Evolutionary conservation across 2,113 vertebrate genomes (phyloP).

Genomic region (Semnornis frantzii): DNA sequence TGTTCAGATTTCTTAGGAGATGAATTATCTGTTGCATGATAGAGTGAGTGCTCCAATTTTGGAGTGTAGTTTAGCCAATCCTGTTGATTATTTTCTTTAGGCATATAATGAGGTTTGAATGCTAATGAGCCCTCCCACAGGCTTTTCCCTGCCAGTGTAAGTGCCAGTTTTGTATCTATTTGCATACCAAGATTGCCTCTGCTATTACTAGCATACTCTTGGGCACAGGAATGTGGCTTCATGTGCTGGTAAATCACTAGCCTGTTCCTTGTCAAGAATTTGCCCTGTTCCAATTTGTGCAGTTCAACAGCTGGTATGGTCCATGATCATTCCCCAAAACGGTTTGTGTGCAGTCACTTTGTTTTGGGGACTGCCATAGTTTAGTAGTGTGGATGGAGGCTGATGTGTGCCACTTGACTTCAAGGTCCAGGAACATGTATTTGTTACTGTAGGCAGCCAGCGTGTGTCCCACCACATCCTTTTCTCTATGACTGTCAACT

Average conservation of each 20-base stretch:
- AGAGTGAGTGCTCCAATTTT: background rate
- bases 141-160: no score
- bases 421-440: background rate
- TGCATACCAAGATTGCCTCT: background rate
- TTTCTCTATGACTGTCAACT: background rate
- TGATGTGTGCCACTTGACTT: background rate
- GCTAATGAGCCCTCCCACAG: fast-evolving
- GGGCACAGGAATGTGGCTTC: background rate
- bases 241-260: background rate
- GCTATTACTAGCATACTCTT: background rate
- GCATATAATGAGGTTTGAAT: background rate
- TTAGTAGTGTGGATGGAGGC: background rate
- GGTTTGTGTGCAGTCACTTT: background rate
- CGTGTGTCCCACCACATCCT: background rate
- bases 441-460: background rate
- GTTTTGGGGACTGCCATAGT: background rate
- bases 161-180: background rate
- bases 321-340: background rate
- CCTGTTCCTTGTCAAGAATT: background rate
- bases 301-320: background rate
- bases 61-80: background rate
- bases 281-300: background rate
- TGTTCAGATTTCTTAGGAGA: no score
- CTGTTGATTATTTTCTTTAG: background rate
- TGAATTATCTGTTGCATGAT: background rate